A percentile compares a stretch with the other conserved stretches of the same genome.
Evolutionary conservation across 2,888 invertebrate species (phyloP).

Genomic region (Drosophila paramelanica): DNA sequence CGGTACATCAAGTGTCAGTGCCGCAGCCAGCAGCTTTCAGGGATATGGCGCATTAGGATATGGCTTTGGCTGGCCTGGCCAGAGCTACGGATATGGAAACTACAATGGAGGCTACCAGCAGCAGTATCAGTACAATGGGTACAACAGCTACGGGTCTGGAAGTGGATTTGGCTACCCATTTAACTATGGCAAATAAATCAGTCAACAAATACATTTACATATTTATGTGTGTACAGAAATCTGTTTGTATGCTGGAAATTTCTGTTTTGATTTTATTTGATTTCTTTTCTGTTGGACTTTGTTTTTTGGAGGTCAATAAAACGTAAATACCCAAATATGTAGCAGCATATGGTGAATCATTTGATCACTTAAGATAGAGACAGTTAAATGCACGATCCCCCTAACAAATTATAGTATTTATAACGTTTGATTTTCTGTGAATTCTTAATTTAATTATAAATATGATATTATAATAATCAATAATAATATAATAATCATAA

Average conservation of each 20-base stretch:
- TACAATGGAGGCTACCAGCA: conserved; percentile 55
- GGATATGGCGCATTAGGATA: conserved; percentile 37
- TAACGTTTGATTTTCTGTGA: no score
- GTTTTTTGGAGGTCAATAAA: conserved; percentile 75
- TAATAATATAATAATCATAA: no score
- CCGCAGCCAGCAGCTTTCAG: conserved; percentile 55
- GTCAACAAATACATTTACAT: background rate
- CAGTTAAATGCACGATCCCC: no score
- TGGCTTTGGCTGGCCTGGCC: conserved; percentile 40
- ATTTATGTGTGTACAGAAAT: no score
- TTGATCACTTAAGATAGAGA: background rate
- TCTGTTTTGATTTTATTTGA: conserved; percentile 53
- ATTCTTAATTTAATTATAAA: no score
- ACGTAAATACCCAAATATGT: conserved; percentile 69
- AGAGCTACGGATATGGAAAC: conserved; percentile 32
- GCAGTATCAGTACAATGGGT: conserved; percentile 46
- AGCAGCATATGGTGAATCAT: conserved; percentile 57
- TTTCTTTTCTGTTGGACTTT: conserved; percentile 61
- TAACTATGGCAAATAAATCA: conserved; percentile 48
- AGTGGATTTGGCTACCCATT: conserved; percentile 44
- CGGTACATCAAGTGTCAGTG: conserved; percentile 50
- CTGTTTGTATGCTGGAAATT: conserved; percentile 45
- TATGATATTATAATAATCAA: no score
- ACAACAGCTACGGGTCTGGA: conserved; percentile 39
- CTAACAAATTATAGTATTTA: no score